Evolutionary conservation across 2,888 invertebrate species (phyloP), one percentile per base, ranked within the genome.

Genomic region (Himalopsyche anomala): DNA sequence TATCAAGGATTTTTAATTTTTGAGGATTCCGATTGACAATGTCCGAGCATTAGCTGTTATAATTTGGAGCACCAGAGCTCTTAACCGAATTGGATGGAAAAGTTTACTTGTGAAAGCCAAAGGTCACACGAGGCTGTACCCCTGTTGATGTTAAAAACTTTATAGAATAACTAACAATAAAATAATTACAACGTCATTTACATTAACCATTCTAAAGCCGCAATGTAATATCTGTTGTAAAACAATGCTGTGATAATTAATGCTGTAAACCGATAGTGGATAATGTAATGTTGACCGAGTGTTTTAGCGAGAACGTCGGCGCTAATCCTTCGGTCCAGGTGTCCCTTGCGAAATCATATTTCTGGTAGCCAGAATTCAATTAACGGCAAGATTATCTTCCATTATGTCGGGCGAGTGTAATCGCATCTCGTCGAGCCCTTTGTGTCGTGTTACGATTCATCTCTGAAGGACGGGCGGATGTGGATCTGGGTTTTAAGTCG

Each of bases 331-430:
- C 5, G 74, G 28, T 36, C 74, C 74, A 62, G 62, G 74, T 74
- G 28, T 28, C 36, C 38, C 36, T 51, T 3, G 74, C 38, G 74
- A 36, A 36, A 74, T 28, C 38, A 74, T 36, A 74, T 74, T 74
- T 74, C 74, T 74, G 51, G 74, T 38, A 74, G 74, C 38, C 19
- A 74, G 74, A 74, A 74, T 74, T 74, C 74, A 74, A 74, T 74
- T 74, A 74, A 74, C 74, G 74, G 74, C 36, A 74, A 51, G 74
- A 74, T 74, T 74, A 74, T 74, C 74, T 74, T 36, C 36, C 74
- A 74, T 74, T 74, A 74, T 74, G 74, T 74, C 36, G 74, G 74
- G 74, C 74, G 6, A 74, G 74, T 4, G 38, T 74, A 38, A 74
- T 74, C 74, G 36, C 74, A 28, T 38, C 74, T 74, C 38, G 36